Conservation (phyloP, 2,113 vertebrate genomes). For the Vulpes vulpes region DNA sequence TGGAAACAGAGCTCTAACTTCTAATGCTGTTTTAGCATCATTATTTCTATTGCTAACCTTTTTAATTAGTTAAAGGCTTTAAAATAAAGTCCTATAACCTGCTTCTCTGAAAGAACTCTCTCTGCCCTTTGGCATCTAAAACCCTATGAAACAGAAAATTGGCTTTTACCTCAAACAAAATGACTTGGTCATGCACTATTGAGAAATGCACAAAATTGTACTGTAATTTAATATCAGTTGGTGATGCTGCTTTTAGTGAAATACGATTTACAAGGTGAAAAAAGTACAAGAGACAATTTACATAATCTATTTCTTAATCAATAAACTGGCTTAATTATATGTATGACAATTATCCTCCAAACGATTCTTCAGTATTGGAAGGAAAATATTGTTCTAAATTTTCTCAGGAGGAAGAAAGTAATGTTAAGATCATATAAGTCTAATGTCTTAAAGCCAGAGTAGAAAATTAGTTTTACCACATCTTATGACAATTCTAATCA, state of each 20-base stretch:
- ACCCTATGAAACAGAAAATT: neutral
- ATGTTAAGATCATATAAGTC: neutral
- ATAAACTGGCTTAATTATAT: neutral
- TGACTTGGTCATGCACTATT: neutral
- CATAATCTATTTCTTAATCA: neutral
- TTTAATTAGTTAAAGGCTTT: neutral
- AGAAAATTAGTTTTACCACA: neutral
- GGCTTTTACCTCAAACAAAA: neutral
- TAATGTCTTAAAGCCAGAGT: neutral
- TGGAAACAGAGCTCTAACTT: conserved; percentile 16
- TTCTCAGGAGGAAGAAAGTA: neutral
- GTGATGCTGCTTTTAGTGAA: neutral
- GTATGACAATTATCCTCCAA: neutral
- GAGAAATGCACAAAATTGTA: neutral
- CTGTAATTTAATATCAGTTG: neutral
- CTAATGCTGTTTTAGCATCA: neutral
- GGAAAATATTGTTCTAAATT: neutral
- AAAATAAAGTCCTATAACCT: neutral
- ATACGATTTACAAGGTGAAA: neutral
- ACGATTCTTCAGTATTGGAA: neutral
- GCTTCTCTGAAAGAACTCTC: neutral
- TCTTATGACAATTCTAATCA: neutral
- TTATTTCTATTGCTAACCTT: neutral
- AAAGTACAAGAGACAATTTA: neutral
- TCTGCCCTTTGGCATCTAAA: neutral